phyloP scores from a whole-genome alignment of 2,888 invertebrate genomes.

The Bellardia bayeri region DNA sequence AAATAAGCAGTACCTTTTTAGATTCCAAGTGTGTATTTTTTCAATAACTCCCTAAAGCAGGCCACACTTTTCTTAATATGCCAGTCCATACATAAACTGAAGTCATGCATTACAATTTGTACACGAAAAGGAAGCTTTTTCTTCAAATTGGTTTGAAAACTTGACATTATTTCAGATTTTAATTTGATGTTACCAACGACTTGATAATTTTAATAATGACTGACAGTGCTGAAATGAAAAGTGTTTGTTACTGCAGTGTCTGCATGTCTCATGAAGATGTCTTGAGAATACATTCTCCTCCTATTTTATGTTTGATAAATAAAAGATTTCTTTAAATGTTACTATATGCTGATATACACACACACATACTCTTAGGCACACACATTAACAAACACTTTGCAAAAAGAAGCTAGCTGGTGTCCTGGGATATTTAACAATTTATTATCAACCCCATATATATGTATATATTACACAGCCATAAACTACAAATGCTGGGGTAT shows the following conservation, averaged over 20 bases:
- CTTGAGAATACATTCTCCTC: conserved; percentile 55
- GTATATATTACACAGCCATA: conserved; percentile 48
- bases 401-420: conserved; percentile 55
- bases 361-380: not conserved
- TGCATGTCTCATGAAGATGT: conserved; percentile 54
- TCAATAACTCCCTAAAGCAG: conserved; percentile 6
- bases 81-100: too few relatives aligned
- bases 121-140: not conserved
- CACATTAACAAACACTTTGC: conserved; percentile 12
- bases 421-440: conserved; percentile 71
- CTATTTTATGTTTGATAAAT: conserved; percentile 53
- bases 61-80: not conserved
- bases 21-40: not conserved
- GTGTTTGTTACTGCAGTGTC: conserved; percentile 22
- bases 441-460: conserved; percentile 68
- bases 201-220: conserved; percentile 54
- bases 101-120: too few relatives aligned
- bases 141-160: conserved; percentile 46
- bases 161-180: conserved; percentile 52
- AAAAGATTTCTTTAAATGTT: conserved; percentile 63
- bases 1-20: too few relatives aligned
- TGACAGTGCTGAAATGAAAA: conserved; percentile 53
- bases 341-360: conserved; percentile 56
- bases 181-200: conserved; percentile 37
- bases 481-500: conserved; percentile 56